Evolutionary conservation across 2,888 invertebrate species (phyloP), one percentile per base, ranked within the genome.

Genomic region (Papilio elwesi): DNA sequence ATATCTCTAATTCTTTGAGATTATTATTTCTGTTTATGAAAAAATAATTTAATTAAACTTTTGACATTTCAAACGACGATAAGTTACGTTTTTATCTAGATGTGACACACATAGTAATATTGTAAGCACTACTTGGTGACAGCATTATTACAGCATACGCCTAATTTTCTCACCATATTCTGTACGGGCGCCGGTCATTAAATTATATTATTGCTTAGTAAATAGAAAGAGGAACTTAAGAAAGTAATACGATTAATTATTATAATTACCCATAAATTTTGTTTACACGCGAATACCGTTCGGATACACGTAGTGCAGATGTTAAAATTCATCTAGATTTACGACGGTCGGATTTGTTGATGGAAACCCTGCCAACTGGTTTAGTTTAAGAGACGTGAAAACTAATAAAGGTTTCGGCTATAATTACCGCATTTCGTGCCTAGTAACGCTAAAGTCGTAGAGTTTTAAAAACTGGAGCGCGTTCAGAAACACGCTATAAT

Each of bases 351-450:
- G 62, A 6, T 13, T 66, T 68, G 68, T 64, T 55, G 55, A 53
- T 68, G 38, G 13, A 16, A 57, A 26, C 36, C 49, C 8, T 65
- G 73, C 71, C 71, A 67, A 67, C 68, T 55, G 64, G 68, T 64
- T 10, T 36, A 6, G 55, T 15, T 63, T 68, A 68, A 68, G 73
- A 65, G 73, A 68, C 51, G 73, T 73, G 43, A 49, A 73, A 68
- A 71, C 57, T 66, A 66, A 47, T 73, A 64, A 49, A 57, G 55
- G 49, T 68, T 48, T n/a, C 36, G 57, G 10, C 69, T 38, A 47
- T 64, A 73, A 65, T 57, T n/a, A 49, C 48, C 55, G 55, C 55
- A 12, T 52, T 49, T 26, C 57, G 74, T 51, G 70, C 43, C 43
- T 47, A 69, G 49, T 15, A 49, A 64, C 57, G 66, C 62, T 26